Evolutionary conservation across 2,888 invertebrate species (phyloP), one percentile per base, ranked within the genome.

Genomic region (Ormyrus rosae): DNA sequence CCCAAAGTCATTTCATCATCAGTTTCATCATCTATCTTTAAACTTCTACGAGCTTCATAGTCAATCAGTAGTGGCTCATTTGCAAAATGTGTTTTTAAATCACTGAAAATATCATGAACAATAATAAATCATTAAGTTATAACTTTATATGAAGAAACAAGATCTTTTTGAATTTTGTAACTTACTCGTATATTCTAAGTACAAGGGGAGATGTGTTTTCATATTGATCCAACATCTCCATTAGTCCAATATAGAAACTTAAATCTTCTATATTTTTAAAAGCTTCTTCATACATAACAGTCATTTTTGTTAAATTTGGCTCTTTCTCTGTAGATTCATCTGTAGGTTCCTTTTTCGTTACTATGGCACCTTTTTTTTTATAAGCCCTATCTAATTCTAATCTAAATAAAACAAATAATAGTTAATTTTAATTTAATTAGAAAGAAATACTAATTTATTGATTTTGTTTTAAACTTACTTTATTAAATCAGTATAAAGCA

Each of bases 401-500:
- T 85, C 88, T 88, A 60, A 71, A 81, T 73, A 13, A 48, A 63
- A 58, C 19, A 71, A 73, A 46, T 58, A 75, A 60, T 53, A 48
- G 50, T 63, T 46, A 53, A 13, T 10, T 13, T 58, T 19, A 8
- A 72, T 56, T 13, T 60, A 46, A 51, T 61, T 46, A 55, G 60
- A n/a, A 45, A 34, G 48, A 7, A 48, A 34, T 74, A 8, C 48
- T 9, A 67, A 4, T n/a, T n/a, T 50, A 63, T 56, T 48, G 13
- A 55, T 34, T 55, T 13, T 19, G 0, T 51, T 9, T 50, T 19
- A 61, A 9, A 81, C 74, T 83, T 93, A 91, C 85, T 93, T 92
- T 83, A 94, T 94, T 82, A 94, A 93, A 90, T 96, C 95, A n/a
- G 92, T 91, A 89, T 96, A 96, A 1, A 97, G 91, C 8, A 93